These are phyloP conservation scores for Galaxias olidus DNA, from an alignment of 2,797 vertebrate genomes.

Conservation along the genomic window DNA sequence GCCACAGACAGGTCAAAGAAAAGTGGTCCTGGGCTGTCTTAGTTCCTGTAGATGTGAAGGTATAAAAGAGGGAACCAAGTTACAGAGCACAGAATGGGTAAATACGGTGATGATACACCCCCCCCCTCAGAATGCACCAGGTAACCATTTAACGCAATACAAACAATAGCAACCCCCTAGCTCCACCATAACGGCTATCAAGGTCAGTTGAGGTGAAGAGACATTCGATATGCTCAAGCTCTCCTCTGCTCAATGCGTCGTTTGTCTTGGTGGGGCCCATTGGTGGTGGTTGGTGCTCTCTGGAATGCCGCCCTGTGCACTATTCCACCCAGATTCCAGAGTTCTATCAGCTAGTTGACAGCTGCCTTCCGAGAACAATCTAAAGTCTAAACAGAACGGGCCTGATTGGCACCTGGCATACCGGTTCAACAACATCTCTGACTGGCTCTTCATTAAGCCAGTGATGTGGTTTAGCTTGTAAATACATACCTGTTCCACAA, in stretches of 20 bases:
- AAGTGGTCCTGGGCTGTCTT: no score
- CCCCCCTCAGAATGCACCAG: background rate
- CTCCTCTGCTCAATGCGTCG: constrained; percentile 63
- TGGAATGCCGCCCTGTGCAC: constrained; percentile 61
- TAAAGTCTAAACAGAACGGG: constrained; percentile 35
- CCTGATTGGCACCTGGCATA: constrained; percentile 44
- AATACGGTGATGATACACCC: background rate
- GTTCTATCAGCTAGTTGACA: constrained; percentile 71
- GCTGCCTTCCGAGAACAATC: constrained; percentile 65
- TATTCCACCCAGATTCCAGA: constrained; percentile 63
- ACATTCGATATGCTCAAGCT: constrained; percentile 56
- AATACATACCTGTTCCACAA: no score
- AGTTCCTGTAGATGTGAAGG: no score
- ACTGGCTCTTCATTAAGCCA: no score
- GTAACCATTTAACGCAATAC: no score
- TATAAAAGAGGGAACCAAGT: no score
- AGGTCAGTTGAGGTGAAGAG: constrained; percentile 25
- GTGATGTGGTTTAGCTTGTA: no score
- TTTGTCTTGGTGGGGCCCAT: constrained; percentile 66
- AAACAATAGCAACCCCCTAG: background rate
- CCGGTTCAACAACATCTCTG: constrained; percentile 33
- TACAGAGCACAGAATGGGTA: background rate
- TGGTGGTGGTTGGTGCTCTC: constrained; percentile 56
- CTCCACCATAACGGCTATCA: constrained; percentile 5
- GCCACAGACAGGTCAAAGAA: background rate